phyloP scores from a whole-genome alignment of 64 coral and sea anemone genomes.

The Pachyseris speciosa region DNA sequence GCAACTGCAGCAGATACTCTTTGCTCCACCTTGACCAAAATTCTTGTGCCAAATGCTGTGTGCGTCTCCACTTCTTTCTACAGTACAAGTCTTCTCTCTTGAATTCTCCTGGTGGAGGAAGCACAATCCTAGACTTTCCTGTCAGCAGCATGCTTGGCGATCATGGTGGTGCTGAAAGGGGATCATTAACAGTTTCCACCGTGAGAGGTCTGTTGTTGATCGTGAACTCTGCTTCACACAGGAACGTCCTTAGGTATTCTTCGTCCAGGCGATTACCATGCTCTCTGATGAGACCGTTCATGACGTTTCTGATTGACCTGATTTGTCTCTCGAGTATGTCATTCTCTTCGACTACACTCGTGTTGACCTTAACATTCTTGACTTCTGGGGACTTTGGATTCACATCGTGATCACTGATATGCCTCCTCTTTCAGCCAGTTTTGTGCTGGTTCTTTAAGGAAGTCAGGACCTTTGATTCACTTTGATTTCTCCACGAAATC shows the following conservation, averaged over 20 bases:
- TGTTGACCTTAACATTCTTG: constrained; percentile 13
- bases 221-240: constrained; percentile 62
- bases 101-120: constrained; percentile 49
- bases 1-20: constrained; percentile 52
- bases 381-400: constrained; percentile 43
- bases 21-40: constrained; percentile 63
- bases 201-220: constrained; percentile 72
- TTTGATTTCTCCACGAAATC: too few relatives aligned
- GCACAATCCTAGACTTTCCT: constrained; percentile 34
- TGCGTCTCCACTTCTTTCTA: constrained; percentile 39
- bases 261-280: constrained; percentile 44
- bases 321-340: constrained; percentile 64
- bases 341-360: neutral
- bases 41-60: constrained; percentile 50
- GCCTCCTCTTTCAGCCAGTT: constrained; percentile 48
- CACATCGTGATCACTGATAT: neutral
- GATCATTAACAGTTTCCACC: constrained; percentile 53
- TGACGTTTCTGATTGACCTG: constrained; percentile 53
- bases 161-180: constrained; percentile 3
- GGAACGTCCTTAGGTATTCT: constrained; percentile 52
- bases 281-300: constrained; percentile 20
- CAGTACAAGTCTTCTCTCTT: constrained; percentile 40
- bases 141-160: constrained; percentile 61
- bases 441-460: neutral
- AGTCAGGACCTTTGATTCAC: constrained; percentile 43